Evolutionary conservation across 2,113 vertebrate genomes (phyloP).

Genomic region (Maccullochella peelii): DNA sequence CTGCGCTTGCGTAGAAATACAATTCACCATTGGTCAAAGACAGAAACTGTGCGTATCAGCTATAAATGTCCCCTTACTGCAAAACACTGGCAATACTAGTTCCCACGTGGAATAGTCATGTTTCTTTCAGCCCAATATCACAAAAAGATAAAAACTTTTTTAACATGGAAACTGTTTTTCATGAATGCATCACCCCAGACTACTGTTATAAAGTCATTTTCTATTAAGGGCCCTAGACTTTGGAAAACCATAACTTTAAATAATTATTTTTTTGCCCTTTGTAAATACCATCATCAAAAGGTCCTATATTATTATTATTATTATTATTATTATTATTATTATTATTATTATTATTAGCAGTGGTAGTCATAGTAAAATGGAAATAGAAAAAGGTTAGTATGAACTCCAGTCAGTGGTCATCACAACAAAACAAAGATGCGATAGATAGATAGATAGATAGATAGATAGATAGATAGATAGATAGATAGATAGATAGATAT

Average conservation of each 20-base stretch:
- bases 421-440: not conserved
- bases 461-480: too few species aligned
- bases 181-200: not conserved
- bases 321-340: not conserved
- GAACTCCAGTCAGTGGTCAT: not conserved
- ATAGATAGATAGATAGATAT: too few species aligned
- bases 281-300: too few species aligned
- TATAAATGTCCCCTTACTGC: constrained; percentile 1
- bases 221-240: too few species aligned
- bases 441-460: too few species aligned
- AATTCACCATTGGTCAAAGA: constrained; percentile 19
- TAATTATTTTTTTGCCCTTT: too few species aligned
- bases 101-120: constrained; percentile 1
- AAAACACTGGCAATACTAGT: not conserved
- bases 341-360: not conserved
- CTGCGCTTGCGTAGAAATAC: constrained; percentile 48
- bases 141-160: not conserved
- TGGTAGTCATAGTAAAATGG: not conserved
- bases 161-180: not conserved
- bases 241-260: not conserved
- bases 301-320: too few species aligned
- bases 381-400: not conserved
- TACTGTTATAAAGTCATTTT: not conserved
- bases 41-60: not conserved
- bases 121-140: not conserved